phyloP scores from a whole-genome alignment of 2,888 invertebrate genomes.

The Leucophenga maculata region DNA sequence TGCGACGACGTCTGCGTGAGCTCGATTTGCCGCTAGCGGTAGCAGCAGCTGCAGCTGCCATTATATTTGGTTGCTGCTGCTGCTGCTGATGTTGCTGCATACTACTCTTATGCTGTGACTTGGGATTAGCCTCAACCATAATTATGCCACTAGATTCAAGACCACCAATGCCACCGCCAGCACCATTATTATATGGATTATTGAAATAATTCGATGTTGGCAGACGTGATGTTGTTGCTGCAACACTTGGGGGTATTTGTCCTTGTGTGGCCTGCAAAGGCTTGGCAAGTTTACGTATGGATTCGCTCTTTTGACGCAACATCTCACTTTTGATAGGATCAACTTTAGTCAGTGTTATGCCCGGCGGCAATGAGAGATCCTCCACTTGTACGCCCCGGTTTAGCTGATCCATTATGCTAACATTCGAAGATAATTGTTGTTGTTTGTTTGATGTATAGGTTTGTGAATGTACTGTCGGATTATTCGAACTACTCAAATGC shows the following conservation, averaged over 20 bases:
- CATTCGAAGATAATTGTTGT: conserved; percentile 44
- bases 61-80: conserved; percentile 40
- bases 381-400: conserved; percentile 75
- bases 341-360: conserved; percentile 85
- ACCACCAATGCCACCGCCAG: conserved; percentile 51
- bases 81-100: conserved; percentile 17
- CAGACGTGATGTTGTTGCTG: conserved; percentile 24
- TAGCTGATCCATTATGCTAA: conserved; percentile 73
- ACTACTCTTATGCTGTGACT: conserved; percentile 37
- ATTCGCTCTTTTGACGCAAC: conserved; percentile 69
- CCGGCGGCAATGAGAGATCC: conserved; percentile 81
- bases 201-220: conserved; percentile 38
- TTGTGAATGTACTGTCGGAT: conserved; percentile 27
- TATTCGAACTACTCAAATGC: conserved; percentile 48
- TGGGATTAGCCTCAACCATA: conserved; percentile 70
- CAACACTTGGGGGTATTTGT: conserved; percentile 12
- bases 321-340: conserved; percentile 74
- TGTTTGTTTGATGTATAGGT: conserved; percentile 12
- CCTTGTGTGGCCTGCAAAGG: conserved; percentile 44
- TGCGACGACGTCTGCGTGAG: conserved; percentile 66
- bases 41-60: conserved; percentile 55
- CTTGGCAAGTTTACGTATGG: conserved; percentile 68
- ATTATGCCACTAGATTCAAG: conserved; percentile 67
- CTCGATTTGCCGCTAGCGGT: conserved; percentile 55
- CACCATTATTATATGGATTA: conserved; percentile 25